Percentiles rank a stretch among this genome's conserved stretches.
phyloP scores from a whole-genome alignment of 1,140 invertebrate species.

The Platorchestia sp. region DNA sequence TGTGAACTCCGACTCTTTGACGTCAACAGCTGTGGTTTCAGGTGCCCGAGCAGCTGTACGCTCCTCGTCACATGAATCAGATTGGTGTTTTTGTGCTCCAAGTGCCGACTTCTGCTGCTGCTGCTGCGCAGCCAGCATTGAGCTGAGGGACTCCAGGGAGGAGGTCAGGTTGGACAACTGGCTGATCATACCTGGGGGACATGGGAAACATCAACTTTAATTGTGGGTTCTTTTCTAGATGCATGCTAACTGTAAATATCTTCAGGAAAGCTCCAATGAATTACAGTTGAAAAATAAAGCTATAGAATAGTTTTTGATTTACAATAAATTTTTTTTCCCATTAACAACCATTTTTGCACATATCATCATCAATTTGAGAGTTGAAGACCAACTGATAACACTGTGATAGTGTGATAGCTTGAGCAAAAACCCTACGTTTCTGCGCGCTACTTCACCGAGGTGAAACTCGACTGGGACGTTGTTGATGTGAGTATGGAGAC shows the following conservation, averaged over 20 bases:
- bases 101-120: neutral
- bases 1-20: neutral
- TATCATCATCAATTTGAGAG: no score
- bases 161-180: slow-evolving; percentile 14
- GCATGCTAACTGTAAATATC: neutral
- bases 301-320: no score
- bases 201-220: neutral
- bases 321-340: neutral
- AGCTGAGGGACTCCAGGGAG: slow-evolving; percentile 13
- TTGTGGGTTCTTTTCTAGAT: neutral
- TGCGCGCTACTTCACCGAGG: no score
- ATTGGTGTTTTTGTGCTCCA: neutral
- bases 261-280: no score
- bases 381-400: no score
- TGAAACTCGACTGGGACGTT: no score
- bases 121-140: neutral
- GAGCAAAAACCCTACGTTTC: no score
- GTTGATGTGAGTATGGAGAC: no score
- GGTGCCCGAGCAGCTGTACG: neutral
- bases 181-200: neutral
- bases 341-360: neutral
- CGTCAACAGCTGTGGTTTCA: neutral
- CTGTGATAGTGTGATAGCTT: no score
- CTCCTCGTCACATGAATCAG: neutral
- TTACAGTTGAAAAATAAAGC: no score